A percentile compares a stretch with the other conserved stretches of the same genome.
phyloP scores from a whole-genome alignment of 2,797 vertebrate species.

The Malurus splendens region DNA sequence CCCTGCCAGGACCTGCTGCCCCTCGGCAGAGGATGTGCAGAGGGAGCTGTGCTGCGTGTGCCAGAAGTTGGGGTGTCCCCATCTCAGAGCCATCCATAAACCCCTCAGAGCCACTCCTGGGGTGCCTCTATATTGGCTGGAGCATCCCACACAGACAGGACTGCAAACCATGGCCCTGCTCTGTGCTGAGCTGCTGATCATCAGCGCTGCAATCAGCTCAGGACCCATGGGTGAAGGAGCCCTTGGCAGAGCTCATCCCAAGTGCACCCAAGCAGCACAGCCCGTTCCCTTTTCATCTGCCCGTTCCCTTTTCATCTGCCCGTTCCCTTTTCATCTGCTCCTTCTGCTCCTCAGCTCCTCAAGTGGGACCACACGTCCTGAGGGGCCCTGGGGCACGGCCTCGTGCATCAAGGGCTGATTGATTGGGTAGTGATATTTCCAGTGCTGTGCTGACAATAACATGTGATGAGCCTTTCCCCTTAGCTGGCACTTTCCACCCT shows the following conservation, averaged over 20 bases:
- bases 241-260: not conserved
- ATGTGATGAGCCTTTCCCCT: conserved; percentile 46
- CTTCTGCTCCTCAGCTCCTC: not conserved
- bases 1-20: not conserved
- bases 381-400: not conserved
- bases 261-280: not conserved
- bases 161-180: not conserved
- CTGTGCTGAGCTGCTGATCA: not conserved
- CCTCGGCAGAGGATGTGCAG: rapidly evolving
- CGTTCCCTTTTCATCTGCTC: not conserved
- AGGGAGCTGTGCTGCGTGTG: rapidly evolving
- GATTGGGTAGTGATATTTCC: conserved; percentile 24
- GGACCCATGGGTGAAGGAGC: not conserved
- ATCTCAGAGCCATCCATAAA: rapidly evolving
- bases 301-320: not conserved
- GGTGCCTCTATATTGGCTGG: not conserved
- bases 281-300: not conserved
- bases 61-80: rapidly evolving
- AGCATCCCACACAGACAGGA: rapidly evolving
- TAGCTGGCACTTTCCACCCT: conserved; percentile 33
- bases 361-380: not conserved
- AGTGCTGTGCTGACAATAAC: not conserved
- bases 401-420: not conserved
- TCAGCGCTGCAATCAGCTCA: not conserved
- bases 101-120: not conserved